Conservation (phyloP, 2,113 vertebrate species). For the Motacilla alba region DNA sequence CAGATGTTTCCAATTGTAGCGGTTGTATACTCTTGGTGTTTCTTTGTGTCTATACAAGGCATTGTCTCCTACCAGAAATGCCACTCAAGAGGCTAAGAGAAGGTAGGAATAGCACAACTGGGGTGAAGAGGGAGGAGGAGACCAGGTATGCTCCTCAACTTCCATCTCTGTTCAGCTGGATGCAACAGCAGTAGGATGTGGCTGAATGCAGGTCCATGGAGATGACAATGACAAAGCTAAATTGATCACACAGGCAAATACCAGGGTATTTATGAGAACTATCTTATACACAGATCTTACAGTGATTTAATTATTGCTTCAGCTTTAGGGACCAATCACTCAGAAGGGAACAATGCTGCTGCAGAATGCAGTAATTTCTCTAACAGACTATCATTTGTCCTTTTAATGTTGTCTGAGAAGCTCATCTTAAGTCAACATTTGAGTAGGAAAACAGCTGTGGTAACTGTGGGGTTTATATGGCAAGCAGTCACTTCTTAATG, state of each 20-base stretch:
- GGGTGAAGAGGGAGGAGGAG: background rate
- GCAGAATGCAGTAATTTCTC: background rate
- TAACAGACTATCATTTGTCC: background rate
- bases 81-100: background rate
- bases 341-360: background rate
- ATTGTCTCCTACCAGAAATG: background rate
- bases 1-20: background rate
- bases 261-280: background rate
- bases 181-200: background rate
- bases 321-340: background rate
- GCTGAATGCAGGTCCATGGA: background rate
- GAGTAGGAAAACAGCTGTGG: conserved; percentile 12
- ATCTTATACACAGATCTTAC: background rate
- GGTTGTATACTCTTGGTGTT: background rate
- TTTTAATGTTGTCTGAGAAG: background rate
- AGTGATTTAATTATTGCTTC: background rate
- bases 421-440: background rate
- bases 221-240: background rate
- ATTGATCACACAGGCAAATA: background rate
- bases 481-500: conserved; percentile 2
- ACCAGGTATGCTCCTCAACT: background rate
- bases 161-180: background rate
- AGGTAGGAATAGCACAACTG: background rate
- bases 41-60: background rate
- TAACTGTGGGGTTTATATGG: background rate